Base-by-base conservation (phyloP, 2,113 vertebrate species). In the Heptranchias perlo region DNA sequence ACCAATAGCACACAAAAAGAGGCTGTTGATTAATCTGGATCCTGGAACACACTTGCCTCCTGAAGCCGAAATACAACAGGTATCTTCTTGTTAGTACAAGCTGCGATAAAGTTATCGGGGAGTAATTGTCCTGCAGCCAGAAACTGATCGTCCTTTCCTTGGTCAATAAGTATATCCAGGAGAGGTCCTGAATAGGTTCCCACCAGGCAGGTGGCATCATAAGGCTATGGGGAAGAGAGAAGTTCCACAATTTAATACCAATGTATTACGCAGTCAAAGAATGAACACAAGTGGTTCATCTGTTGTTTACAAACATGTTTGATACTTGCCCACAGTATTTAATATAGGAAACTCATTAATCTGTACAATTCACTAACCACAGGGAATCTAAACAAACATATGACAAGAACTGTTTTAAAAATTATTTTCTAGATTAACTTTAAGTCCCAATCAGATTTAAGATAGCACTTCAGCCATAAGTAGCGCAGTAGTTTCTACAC, bases 111-210 rank as follows among this genome's bases (percentile, higher is more conserved):
- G 97, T 99, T 99, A 96, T 99, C 99, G 0, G 99, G 99, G 76
- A 99, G 97, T 18, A 99, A 97, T 97, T 99, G 99, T 6, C 98
- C 98, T 0, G 98, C 98, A 0, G 98, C 98, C 35, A 99, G 98
- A 97, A 99, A 99, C 97, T 99, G 98, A 96, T 99, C 99, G 3
- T 99, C 99, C 3, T 98, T 98, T 76, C 99, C 99, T 97, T 99
- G 99, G 97, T 99, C 99, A 73, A 99, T 99, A 87, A 99, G 96
- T 96, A 99, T 98, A 97, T 99, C 99, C 0, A 99, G 97, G 96
- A 97, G 97, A 65, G 99, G 97, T 0, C 98, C 99, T 0, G 98
- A 97, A 96, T 98, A 99, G 2, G 98, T 97, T 10, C 97, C 98
- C 21, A 98, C 98, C 96, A 99, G 96, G n/a, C 97, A 97, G 0